Conservation (phyloP, 2,888 invertebrate species). For the Trichacis sp. region DNA sequence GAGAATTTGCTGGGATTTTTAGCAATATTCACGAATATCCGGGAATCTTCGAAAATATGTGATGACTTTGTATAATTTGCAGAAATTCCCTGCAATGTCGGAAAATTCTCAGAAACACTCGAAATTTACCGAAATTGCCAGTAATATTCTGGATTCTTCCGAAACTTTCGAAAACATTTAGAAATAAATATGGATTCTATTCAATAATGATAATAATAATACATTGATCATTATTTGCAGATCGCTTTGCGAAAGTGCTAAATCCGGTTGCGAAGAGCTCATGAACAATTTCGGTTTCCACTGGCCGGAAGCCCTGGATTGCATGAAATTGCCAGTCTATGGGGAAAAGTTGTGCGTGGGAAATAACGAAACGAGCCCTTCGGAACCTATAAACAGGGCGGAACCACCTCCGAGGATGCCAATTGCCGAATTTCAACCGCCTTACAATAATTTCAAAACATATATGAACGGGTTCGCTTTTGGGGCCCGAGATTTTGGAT, state of each 20-base stretch:
- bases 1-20: too few species aligned
- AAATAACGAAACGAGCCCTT: constrained; percentile 77
- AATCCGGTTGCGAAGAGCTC: constrained; percentile 86
- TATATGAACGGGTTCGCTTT: constrained; percentile 52
- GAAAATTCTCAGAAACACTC: too few species aligned
- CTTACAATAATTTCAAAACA: constrained; percentile 54
- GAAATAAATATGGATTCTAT: too few species aligned
- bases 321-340: constrained; percentile 83
- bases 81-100: too few species aligned
- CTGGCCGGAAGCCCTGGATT: constrained; percentile 93
- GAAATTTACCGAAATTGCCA: too few species aligned
- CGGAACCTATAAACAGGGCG: constrained; percentile 72
- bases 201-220: too few species aligned
- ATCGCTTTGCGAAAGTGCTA: constrained; percentile 89
- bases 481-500: constrained; percentile 80
- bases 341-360: constrained; percentile 83
- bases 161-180: too few species aligned
- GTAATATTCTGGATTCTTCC: too few species aligned
- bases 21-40: too few species aligned
- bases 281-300: constrained; percentile 88
- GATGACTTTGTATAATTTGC: too few species aligned
- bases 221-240: too few species aligned
- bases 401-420: constrained; percentile 71
- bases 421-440: constrained; percentile 69
- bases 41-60: too few species aligned